Base-by-base conservation (phyloP, 2,888 invertebrate genomes). In the Leistus spinibarbis region DNA sequence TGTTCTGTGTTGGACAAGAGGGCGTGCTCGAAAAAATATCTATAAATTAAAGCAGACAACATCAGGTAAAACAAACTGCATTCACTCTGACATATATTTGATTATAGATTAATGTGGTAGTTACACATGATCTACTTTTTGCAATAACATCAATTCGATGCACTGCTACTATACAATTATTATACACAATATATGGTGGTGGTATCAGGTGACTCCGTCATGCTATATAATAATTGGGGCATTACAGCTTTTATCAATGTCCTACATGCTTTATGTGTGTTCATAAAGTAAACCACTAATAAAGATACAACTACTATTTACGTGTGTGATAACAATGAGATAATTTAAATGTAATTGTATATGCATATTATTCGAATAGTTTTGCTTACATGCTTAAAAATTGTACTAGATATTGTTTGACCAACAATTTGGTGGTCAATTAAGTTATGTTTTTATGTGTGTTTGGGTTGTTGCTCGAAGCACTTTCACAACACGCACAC, bases 1-100 rank as follows among this genome's bases (percentile, higher is more conserved):
- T 56, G 56, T 56, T 56, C 56, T 19, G 19, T 19, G 56, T 56
- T 13, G 56, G 19, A 56, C 56, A 56, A 19, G 40, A 40, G 56
- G 56, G 19, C 19, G 56, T 56, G 40, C 40, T 19, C 56, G 56
- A 56, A 56, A 56, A 56, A 56, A 19, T 56, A 56, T n/a, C n/a
- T 56, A 56, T 56, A 56, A 56, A 56, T 56, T 56, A 56, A 56
- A 56, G n/a, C 19, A 56, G 10, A 56, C 56, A 56, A 40, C 40
- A 40, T 40, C 40, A 40, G 40, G 40, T 40, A 40, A 40, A 7
- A 40, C 40, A 40, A 40, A 40, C 40, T 40, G 40, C 40, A 40
- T 40, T 2, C 40, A 40, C 40, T 13, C 40, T 3, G 40, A 40
- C 40, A 40, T 40, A n/a, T n/a, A 40, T 40, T 40, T 40, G 40